phyloP scores from a whole-genome alignment of 2,113 vertebrate genomes.

The Myiozetetes cayanensis region DNA sequence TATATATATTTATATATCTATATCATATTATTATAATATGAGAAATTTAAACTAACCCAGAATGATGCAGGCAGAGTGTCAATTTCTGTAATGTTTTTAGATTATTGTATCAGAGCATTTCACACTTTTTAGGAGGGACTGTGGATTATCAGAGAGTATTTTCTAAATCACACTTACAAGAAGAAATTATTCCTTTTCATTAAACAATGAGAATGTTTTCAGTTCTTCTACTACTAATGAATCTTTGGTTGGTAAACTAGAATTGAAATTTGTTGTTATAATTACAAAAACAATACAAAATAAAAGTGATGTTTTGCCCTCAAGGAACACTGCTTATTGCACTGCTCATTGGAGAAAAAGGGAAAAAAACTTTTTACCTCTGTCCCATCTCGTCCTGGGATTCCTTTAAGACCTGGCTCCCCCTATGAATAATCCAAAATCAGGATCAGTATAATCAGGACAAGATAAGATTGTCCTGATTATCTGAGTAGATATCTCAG shows the following conservation, averaged over 20 bases:
- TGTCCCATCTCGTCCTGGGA: conserved; percentile 81
- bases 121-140: background rate
- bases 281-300: background rate
- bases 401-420: conserved; percentile 83
- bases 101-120: background rate
- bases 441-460: background rate
- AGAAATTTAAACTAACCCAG: background rate
- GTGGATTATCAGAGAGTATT: background rate
- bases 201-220: background rate
- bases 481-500: background rate
- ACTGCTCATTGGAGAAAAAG: background rate
- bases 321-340: background rate
- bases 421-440: conserved; percentile 73
- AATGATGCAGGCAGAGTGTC: background rate
- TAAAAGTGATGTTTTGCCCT: background rate
- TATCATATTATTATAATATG: background rate
- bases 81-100: background rate
- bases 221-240: background rate
- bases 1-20: background rate
- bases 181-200: background rate
- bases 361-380: conserved; percentile 74
- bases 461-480: background rate
- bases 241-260: background rate
- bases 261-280: background rate
- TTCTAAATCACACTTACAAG: background rate